Percentiles rank a stretch among this genome's conserved stretches.
These are phyloP conservation scores for Dasysyrphus albostriatus DNA, from an alignment of 2,888 invertebrate genomes.

Conservation along the genomic window DNA sequence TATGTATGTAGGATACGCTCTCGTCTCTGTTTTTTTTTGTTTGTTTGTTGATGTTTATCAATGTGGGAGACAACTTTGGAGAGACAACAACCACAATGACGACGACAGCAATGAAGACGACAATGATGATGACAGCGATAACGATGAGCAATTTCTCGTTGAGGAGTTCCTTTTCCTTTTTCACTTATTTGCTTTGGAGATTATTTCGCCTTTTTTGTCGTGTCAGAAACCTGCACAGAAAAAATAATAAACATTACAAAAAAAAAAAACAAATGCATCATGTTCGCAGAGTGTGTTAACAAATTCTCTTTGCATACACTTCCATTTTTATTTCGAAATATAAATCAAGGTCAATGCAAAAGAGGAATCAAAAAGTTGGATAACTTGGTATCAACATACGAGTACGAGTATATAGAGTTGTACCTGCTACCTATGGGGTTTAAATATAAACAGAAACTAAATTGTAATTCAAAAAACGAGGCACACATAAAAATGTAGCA, in stretches of 20 bases:
- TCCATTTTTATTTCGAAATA: constrained; percentile 57
- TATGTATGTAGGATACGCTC: constrained; percentile 31
- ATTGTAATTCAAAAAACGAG: constrained; percentile 44
- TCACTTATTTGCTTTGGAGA: neutral
- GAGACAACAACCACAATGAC: constrained; percentile 54
- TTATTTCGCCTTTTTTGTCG: constrained; percentile 5
- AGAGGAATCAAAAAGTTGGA: constrained; percentile 34
- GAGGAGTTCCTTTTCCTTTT: constrained; percentile 6
- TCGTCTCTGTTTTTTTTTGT: constrained; percentile 54
- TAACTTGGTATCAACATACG: neutral
- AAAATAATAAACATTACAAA: neutral
- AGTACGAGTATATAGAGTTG: neutral
- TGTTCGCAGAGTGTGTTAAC: constrained; percentile 59
- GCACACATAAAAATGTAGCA: constrained; percentile 14
- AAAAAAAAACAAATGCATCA: constrained; percentile 11
- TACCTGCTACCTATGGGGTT: constrained; percentile 1
- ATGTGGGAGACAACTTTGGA: constrained; percentile 68
- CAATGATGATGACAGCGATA: constrained; percentile 66
- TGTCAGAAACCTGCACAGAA: constrained; percentile 8
- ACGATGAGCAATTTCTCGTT: constrained; percentile 32
- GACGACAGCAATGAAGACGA: constrained; percentile 49
- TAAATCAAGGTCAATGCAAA: constrained; percentile 62
- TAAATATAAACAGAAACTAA: constrained; percentile 1
- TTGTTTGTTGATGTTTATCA: constrained; percentile 62
- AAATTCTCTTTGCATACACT: constrained; percentile 57